phyloP scores from a whole-genome alignment of 2,888 invertebrate species.

The Fragum fragum region DNA sequence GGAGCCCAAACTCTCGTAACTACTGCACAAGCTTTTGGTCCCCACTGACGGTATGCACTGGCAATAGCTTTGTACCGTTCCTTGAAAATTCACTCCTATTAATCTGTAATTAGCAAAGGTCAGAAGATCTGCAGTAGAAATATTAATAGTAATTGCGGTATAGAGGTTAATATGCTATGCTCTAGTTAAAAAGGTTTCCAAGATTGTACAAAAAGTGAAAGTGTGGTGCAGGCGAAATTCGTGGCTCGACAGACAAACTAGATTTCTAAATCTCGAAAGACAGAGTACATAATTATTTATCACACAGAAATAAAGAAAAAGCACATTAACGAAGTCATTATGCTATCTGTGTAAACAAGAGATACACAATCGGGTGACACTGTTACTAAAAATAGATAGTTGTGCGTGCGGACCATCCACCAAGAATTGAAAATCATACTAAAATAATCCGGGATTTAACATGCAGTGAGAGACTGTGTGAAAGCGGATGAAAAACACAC shows the following conservation, averaged over 20 bases:
- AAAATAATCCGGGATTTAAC: constrained; percentile 45
- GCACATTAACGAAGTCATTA: constrained; percentile 28
- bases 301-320: constrained; percentile 29
- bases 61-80: no score
- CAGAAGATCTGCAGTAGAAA: background rate
- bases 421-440: constrained; percentile 35
- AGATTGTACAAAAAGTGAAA: constrained; percentile 8
- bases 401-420: constrained; percentile 57
- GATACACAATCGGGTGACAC: constrained; percentile 58
- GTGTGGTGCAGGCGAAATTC: constrained; percentile 19
- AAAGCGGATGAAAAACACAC: constrained; percentile 31
- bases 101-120: background rate
- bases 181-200: constrained; percentile 20
- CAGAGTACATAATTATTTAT: constrained; percentile 21
- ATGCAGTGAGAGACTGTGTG: constrained; percentile 67
- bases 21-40: no score
- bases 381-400: constrained; percentile 63
- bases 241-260: constrained; percentile 16
- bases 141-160: constrained; percentile 9
- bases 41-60: no score
- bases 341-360: constrained; percentile 41
- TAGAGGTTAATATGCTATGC: constrained; percentile 44
- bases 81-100: background rate
- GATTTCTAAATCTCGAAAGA: constrained; percentile 20
- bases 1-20: no score